Evolutionary conservation across 1,140 invertebrate species (phyloP), one percentile per base, ranked within the genome.

Genomic region (Bombus terrestris): DNA sequence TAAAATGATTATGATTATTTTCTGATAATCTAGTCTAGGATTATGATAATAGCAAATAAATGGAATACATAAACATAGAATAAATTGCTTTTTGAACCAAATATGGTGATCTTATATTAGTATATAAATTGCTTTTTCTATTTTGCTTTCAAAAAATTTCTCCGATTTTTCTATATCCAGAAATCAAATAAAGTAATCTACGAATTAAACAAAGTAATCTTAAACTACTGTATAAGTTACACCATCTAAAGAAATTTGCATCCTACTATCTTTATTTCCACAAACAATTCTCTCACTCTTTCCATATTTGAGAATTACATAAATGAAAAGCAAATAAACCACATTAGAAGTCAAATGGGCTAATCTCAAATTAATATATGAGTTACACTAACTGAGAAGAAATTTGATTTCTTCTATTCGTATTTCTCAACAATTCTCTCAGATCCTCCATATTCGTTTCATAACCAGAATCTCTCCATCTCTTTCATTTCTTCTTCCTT

Each of bases 371-470:
- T 74, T 53, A 35, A 22, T 13, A 4, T 35, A 35, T 15, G n/a
- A 73, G n/a, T 76, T 59, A 10, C 37, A 28, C 25, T 9, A 25
- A 28, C 25, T 25, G 39, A 43, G 9, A 41, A 9, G 39, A 37
- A 28, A 71, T 22, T 37, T 35, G 9, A 5, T 13, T 62, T 4
- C 28, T 18, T 41, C 35, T 37, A 37, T 22, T 59, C 25, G 15
- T n/a, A 53, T 12, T 77, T 53, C 37, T 41, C 43, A 69, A 80
- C n/a, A 28, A 79, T 73, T 41, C 41, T 62, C 80, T 32, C 32
- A 47, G 47, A 25, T 57, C 62, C 82, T 77, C 41, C 76, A 83
- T 77, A 68, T 75, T 88, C 80, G 53, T 77, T 74, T 62, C 72
- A 35, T 39, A n/a, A 43, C 39, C 28, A 43, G 28, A 8, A 74